Percentiles rank a stretch among this genome's conserved stretches.
phyloP scores from a whole-genome alignment of 2,797 vertebrate genomes.

The Rhinogobio ventralis region DNA sequence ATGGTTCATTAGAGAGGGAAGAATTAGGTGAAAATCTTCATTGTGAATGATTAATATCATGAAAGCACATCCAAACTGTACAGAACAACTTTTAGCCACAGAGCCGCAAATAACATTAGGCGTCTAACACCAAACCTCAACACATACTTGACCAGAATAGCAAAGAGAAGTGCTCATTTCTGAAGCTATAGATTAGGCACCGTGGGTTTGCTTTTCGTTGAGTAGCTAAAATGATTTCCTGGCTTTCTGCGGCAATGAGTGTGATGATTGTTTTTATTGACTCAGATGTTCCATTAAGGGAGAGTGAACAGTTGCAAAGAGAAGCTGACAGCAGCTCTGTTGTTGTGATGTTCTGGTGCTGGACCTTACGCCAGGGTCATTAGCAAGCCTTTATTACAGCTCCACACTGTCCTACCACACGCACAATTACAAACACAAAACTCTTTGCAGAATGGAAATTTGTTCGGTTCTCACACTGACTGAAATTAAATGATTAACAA shows the following conservation, averaged over 20 bases:
- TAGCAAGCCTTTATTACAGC: conserved; percentile 70
- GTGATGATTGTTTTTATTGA: conserved; percentile 83
- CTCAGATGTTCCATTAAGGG: conserved; percentile 81
- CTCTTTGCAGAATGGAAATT: conserved; percentile 43
- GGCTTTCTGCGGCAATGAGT: conserved; percentile 76
- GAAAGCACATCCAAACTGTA: not conserved
- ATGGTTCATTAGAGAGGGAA: conserved; percentile 74
- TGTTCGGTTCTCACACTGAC: conserved; percentile 10
- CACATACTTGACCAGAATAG: conserved; percentile 24
- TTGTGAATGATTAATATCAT: not conserved
- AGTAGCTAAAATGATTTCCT: conserved; percentile 77
- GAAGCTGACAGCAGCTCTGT: conserved; percentile 75
- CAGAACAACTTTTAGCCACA: not conserved
- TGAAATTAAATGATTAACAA: conserved; percentile 18
- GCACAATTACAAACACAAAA: conserved; percentile 67
- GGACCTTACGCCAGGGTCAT: conserved; percentile 76
- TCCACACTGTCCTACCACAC: conserved; percentile 66
- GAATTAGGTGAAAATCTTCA: conserved; percentile 63
- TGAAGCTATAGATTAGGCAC: conserved; percentile 66
- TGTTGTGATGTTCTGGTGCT: conserved; percentile 72
- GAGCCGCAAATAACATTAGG: conserved; percentile 33
- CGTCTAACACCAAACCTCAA: not conserved
- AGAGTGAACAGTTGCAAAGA: conserved; percentile 75
- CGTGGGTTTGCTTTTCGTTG: conserved; percentile 70
- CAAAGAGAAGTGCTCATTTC: conserved; percentile 48